Percentiles rank a stretch among this genome's conserved stretches.
Evolutionary conservation across 2,797 vertebrate genomes (phyloP).

Genomic region (Tadarida brasiliensis): DNA sequence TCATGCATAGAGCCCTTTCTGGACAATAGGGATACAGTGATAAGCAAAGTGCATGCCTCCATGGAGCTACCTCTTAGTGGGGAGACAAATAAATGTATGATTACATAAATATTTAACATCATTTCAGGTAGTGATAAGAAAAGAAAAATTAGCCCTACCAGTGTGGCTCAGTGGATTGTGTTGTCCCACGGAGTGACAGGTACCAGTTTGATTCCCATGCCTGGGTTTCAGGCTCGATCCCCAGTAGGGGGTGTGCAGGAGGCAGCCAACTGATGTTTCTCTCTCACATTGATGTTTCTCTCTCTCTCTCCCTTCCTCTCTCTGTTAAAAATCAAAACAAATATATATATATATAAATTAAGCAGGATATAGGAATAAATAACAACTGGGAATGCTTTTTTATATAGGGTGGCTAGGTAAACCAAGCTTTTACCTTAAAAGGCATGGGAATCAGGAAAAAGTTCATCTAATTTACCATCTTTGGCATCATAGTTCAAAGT

Average conservation of each 20-base stretch:
- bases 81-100: neutral
- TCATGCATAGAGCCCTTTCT: neutral
- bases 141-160: neutral
- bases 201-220: too few relatives aligned
- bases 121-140: neutral
- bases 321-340: too few relatives aligned
- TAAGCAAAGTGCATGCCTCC: neutral
- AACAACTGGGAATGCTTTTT: neutral
- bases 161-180: too few relatives aligned
- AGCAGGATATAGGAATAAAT: neutral
- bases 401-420: neutral
- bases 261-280: too few relatives aligned
- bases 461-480: neutral
- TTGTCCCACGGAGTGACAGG: too few relatives aligned
- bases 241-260: too few relatives aligned
- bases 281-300: too few relatives aligned
- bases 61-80: neutral
- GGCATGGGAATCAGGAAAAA: neutral
- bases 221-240: too few relatives aligned
- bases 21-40: neutral
- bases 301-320: too few relatives aligned
- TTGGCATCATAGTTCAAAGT: neutral
- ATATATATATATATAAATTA: neutral
- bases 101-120: neutral
- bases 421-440: neutral